Percentiles rank a stretch among this genome's conserved stretches.
phyloP scores from a whole-genome alignment of 2,113 vertebrate species.

The Lepidothrix coronata region DNA sequence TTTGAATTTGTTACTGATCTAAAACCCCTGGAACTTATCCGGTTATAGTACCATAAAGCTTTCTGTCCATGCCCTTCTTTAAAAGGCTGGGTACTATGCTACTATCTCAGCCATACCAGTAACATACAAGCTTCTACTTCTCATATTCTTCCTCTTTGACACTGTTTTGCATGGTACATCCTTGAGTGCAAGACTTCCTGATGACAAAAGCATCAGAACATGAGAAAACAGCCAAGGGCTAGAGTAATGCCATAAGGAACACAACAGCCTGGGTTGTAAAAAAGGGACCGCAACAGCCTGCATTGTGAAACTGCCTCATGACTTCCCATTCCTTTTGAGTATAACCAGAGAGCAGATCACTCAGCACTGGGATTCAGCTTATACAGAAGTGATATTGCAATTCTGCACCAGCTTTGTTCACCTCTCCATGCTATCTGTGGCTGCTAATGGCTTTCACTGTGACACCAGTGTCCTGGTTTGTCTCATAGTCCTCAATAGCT shows the following conservation, averaged over 20 bases:
- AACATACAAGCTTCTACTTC: neutral
- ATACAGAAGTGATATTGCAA: neutral
- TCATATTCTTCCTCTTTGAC: neutral
- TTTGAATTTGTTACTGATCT: neutral
- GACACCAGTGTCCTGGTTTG: accelerated
- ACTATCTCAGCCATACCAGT: neutral
- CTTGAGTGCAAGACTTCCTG: neutral
- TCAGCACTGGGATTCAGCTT: neutral
- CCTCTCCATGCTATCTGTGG: accelerated
- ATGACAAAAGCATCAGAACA: neutral
- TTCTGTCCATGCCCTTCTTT: neutral
- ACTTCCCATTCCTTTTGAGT: neutral
- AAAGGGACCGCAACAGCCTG: neutral
- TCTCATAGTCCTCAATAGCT: neutral
- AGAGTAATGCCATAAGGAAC: neutral
- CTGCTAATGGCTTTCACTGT: neutral
- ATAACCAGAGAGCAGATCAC: neutral
- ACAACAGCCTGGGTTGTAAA: neutral
- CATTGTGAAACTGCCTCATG: neutral
- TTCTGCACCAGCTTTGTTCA: neutral
- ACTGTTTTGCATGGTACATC: accelerated
- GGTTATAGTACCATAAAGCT: neutral
- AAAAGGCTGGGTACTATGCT: neutral
- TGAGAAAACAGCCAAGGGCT: neutral
- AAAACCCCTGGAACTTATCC: accelerated